Conservation (phyloP, 2,888 invertebrate genomes). For the Perithous albicinctus region DNA sequence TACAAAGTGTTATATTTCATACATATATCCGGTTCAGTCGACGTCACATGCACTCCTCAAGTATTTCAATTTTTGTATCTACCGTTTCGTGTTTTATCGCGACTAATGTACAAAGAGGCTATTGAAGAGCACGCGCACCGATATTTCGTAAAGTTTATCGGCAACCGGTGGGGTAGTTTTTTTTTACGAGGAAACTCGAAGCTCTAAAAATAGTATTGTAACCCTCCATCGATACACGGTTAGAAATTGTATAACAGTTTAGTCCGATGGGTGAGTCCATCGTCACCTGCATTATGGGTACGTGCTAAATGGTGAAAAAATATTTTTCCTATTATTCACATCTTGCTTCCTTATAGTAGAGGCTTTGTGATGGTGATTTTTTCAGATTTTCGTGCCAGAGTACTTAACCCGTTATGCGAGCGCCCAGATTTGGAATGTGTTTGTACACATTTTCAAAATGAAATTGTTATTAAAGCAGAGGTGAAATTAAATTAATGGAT, state of each 20-base stretch:
- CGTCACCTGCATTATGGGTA: not conserved
- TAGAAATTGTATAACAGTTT: not conserved
- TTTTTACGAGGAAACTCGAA: not conserved
- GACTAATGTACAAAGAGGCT: slow-evolving; percentile 20
- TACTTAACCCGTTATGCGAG: too few species aligned
- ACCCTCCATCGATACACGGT: not conserved
- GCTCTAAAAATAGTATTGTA: not conserved
- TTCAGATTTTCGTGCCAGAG: too few species aligned
- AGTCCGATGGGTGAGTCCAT: not conserved
- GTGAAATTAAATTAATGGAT: too few species aligned
- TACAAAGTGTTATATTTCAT: slow-evolving; percentile 57
- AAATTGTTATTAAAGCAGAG: too few species aligned
- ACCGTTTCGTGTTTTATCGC: slow-evolving; percentile 4
- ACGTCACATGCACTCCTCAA: slow-evolving; percentile 16
- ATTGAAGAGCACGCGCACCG: not conserved
- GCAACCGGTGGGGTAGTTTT: not conserved
- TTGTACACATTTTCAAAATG: too few species aligned
- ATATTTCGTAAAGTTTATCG: not conserved
- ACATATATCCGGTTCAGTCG: slow-evolving; percentile 30
- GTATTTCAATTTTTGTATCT: slow-evolving; percentile 37
- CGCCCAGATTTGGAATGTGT: too few species aligned
- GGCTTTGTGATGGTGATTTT: too few species aligned
- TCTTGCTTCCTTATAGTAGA: too few species aligned
- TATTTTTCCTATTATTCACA: not conserved
- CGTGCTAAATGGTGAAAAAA: not conserved